Evolutionary conservation across 2,113 vertebrate species (phyloP).

Genomic region (human (Homo sapiens)): GRCh38 chr9:136300001-136300500

Average conservation of each 20-base stretch:
- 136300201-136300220: not conserved
- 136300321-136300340: not conserved
- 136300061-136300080: not conserved
- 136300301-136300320: rapidly evolving
- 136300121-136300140: not conserved
- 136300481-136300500: not conserved
- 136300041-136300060: not conserved
- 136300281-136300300: rapidly evolving
- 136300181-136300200: rapidly evolving
- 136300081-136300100: not conserved
- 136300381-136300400: rapidly evolving
- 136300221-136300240: not conserved
- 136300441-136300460: not conserved
- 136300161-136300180: rapidly evolving
- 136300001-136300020: not conserved
- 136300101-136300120: not conserved
- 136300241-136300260: not conserved
- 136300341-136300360: rapidly evolving
- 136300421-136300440: not conserved
- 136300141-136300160: rapidly evolving
- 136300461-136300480: not conserved
- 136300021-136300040: not conserved
- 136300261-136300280: not conserved
- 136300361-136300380: rapidly evolving
- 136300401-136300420: not conserved